Percentiles rank a stretch among this genome's conserved stretches.
Conservation (phyloP, 1,140 invertebrate species). For the Bombus pascuorum region DNA sequence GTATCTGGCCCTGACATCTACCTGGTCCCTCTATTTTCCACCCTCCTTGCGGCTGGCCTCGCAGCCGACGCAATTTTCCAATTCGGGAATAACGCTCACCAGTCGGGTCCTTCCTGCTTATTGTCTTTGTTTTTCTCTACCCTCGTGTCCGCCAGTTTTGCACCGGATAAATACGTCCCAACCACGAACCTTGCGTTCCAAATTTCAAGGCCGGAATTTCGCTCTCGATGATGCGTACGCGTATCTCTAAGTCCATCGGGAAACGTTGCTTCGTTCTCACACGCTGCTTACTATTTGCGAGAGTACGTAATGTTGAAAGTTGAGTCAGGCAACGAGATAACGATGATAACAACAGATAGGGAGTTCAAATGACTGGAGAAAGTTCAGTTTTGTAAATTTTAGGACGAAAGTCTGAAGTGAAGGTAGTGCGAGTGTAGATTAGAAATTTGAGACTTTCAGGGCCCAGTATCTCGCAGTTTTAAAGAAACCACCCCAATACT, state of each 20-base stretch:
- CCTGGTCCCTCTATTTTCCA: slow-evolving; percentile 7
- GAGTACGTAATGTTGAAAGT: too few species aligned
- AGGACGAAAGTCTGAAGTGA: too few species aligned
- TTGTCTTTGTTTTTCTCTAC: background rate
- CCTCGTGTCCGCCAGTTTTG: background rate
- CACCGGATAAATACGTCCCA: background rate
- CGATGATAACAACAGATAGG: too few species aligned
- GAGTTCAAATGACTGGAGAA: too few species aligned
- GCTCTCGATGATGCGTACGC: too few species aligned
- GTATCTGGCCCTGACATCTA: slow-evolving; percentile 74
- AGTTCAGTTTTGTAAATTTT: too few species aligned
- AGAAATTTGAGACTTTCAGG: background rate
- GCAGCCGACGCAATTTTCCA: slow-evolving; percentile 21
- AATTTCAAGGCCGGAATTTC: background rate
- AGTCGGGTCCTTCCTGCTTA: background rate
- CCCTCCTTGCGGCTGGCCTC: slow-evolving; percentile 13
- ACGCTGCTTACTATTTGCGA: too few species aligned
- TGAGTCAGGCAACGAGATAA: too few species aligned
- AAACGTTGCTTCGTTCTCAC: too few species aligned
- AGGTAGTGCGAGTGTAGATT: background rate
- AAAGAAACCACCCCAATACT: background rate
- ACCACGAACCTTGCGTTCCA: background rate
- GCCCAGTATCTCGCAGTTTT: too few species aligned
- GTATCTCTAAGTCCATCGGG: too few species aligned
- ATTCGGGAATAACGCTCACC: slow-evolving; percentile 28